Evolutionary conservation across 2,888 invertebrate species (phyloP).

Genomic region (Phyllotreta striolata): DNA sequence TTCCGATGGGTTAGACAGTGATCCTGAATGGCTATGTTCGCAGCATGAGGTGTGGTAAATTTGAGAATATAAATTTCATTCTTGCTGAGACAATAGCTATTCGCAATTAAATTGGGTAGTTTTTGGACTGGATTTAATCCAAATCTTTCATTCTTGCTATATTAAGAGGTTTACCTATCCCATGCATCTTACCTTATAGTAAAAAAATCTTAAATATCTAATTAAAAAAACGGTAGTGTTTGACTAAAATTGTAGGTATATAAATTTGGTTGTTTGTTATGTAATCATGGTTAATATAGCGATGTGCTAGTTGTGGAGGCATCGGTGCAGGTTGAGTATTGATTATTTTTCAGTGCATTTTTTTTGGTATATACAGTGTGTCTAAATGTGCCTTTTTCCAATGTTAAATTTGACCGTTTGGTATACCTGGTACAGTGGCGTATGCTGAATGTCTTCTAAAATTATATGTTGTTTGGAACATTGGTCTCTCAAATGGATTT

Average conservation of each 20-base stretch:
- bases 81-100: too few relatives aligned
- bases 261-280: not conserved
- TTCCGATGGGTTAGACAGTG: not conserved
- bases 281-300: not conserved
- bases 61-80: too few relatives aligned
- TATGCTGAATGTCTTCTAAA: conserved; percentile 62
- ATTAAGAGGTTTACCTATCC: too few relatives aligned
- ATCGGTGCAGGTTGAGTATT: conserved; percentile 6
- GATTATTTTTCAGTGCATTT: conserved; percentile 19
- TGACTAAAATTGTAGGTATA: not conserved
- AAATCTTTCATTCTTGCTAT: too few relatives aligned
- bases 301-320: conserved; percentile 3
- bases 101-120: too few relatives aligned
- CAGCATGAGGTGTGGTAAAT: too few relatives aligned
- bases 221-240: not conserved
- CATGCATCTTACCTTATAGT: too few relatives aligned
- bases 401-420: conserved; percentile 9
- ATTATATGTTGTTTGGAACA: conserved; percentile 60
- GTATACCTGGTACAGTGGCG: conserved; percentile 60
- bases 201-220: not conserved
- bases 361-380: conserved; percentile 31
- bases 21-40: not conserved
- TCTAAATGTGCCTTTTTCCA: conserved; percentile 30
- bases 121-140: too few relatives aligned
- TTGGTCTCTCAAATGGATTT: conserved; percentile 62